phyloP scores from a whole-genome alignment of 2,888 invertebrate species.

The Lomographa bimaculata region DNA sequence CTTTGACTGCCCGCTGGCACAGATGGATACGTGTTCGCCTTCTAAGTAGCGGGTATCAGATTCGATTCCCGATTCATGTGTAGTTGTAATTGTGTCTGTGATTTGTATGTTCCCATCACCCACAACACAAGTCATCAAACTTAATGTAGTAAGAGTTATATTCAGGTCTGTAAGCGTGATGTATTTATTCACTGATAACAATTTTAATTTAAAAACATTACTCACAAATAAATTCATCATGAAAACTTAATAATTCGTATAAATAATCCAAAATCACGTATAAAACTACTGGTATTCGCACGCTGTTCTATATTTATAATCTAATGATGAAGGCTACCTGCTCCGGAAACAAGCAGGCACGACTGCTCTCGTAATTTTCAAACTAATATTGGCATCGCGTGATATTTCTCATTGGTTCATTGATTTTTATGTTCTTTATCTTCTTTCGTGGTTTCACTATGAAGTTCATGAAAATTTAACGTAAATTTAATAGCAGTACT shows the following conservation, averaged over 20 bases:
- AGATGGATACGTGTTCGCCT: no score
- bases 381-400: slow-evolving; percentile 10
- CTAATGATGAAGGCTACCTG: slow-evolving; percentile 15
- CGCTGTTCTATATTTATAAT: slow-evolving; percentile 15
- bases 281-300: slow-evolving; percentile 9
- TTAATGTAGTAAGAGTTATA: no score
- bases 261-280: slow-evolving; percentile 5
- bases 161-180: no score
- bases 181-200: no score
- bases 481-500: no score
- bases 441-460: not conserved
- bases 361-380: slow-evolving; percentile 5
- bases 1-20: no score
- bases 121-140: no score
- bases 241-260: slow-evolving; percentile 5
- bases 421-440: slow-evolving; percentile 3
- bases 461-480: no score
- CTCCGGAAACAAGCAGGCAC: slow-evolving; percentile 1
- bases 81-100: no score
- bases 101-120: no score
- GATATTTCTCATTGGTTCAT: slow-evolving; percentile 4
- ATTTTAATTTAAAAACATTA: slow-evolving; percentile 2
- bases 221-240: slow-evolving; percentile 17
- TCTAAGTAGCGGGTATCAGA: no score
- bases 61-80: no score